phyloP scores from a whole-genome alignment of 2,797 vertebrate species.

The Limosa lapponica region DNA sequence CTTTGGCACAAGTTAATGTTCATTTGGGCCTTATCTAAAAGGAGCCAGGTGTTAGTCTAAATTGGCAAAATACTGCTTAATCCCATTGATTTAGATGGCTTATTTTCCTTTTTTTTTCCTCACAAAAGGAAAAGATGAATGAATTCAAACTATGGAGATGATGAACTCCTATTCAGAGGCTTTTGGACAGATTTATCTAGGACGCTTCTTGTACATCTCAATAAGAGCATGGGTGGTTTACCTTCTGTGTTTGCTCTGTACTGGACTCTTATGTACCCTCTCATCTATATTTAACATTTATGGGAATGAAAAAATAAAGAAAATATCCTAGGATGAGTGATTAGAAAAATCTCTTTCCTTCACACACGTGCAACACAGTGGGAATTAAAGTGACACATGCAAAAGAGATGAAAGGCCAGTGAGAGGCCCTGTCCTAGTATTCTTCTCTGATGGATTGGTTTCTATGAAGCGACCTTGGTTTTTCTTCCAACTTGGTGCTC shows the following conservation, averaged over 20 bases:
- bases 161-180: neutral
- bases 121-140: slow-evolving; percentile 42
- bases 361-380: neutral
- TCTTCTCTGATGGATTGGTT: neutral
- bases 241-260: neutral
- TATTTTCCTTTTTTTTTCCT: slow-evolving; percentile 21
- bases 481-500: neutral
- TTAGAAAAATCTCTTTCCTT: neutral
- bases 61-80: slow-evolving; percentile 55
- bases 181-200: neutral
- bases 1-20: slow-evolving; percentile 21
- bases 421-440: neutral
- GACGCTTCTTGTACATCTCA: neutral
- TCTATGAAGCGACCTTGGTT: neutral
- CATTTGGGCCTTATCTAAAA: slow-evolving; percentile 60
- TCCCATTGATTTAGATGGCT: slow-evolving; percentile 35
- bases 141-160: neutral
- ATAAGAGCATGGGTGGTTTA: neutral
- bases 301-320: neutral
- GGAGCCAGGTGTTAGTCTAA: slow-evolving; percentile 56
- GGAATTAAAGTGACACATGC: neutral
- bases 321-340: neutral
- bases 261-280: neutral
- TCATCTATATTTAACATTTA: neutral
- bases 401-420: neutral